These are phyloP conservation scores for Myxocyprinus asiaticus DNA, from an alignment of 2,113 vertebrate genomes.

Conservation along the genomic window DNA sequence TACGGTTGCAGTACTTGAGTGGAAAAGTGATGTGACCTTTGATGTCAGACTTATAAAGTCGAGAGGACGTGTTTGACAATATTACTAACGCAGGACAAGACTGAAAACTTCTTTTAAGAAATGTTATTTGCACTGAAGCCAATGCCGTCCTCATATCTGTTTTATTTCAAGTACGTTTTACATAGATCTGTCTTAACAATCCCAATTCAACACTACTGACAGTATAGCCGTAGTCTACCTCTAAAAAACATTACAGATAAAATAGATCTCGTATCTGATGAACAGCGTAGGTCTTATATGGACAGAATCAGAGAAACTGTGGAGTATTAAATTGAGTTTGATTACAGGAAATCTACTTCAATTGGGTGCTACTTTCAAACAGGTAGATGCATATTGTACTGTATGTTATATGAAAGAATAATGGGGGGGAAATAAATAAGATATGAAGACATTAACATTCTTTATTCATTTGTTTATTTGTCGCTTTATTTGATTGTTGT, in stretches of 20 bases:
- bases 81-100: slow-evolving; percentile 57
- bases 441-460: slow-evolving; percentile 27
- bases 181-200: slow-evolving; percentile 30
- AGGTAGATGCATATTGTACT: slow-evolving; percentile 53
- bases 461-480: slow-evolving; percentile 8
- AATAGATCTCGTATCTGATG: slow-evolving; percentile 10
- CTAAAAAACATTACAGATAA: slow-evolving; percentile 33
- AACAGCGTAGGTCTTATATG: slow-evolving; percentile 3
- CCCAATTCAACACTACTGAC: slow-evolving; percentile 29
- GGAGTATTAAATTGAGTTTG: not conserved
- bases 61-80: slow-evolving; percentile 38
- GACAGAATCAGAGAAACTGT: not conserved
- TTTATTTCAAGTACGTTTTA: slow-evolving; percentile 28
- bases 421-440: slow-evolving; percentile 3
- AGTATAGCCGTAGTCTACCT: slow-evolving; percentile 55
- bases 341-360: slow-evolving; percentile 44
- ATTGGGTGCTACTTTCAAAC: slow-evolving; percentile 60
- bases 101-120: not conserved
- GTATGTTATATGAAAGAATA: slow-evolving; percentile 58
- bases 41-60: not conserved
- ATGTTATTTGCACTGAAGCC: slow-evolving; percentile 24
- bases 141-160: slow-evolving; percentile 3
- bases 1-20: not conserved
- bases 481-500: slow-evolving; percentile 31
- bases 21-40: no score